Percentiles rank a stretch among this genome's conserved stretches.
Evolutionary conservation across 2,888 invertebrate genomes (phyloP).

Genomic region (Hoplodrina blanda): DNA sequence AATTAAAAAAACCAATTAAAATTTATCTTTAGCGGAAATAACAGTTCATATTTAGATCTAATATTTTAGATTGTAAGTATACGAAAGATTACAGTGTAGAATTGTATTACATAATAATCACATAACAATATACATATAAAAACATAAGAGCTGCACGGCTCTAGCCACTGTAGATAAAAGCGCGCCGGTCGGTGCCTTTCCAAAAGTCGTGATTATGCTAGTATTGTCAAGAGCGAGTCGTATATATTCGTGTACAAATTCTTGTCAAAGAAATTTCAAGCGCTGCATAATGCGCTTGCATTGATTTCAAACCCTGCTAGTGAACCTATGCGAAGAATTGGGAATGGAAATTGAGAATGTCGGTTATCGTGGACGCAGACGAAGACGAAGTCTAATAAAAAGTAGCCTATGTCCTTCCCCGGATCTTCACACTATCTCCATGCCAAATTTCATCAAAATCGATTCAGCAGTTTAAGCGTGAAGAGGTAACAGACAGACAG

Average conservation of each 20-base stretch:
- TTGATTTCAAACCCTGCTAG: not conserved
- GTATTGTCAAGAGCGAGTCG: slow-evolving; percentile 1
- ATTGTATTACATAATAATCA: slow-evolving; percentile 2
- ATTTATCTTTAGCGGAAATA: slow-evolving; percentile 13
- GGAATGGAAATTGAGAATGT: too few relatives aligned
- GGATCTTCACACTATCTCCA: too few relatives aligned
- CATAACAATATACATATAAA: not conserved
- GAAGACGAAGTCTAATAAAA: too few relatives aligned
- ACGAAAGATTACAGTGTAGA: not conserved
- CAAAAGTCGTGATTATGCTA: slow-evolving; percentile 1
- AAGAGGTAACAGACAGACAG: too few relatives aligned
- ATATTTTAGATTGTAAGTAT: slow-evolving; percentile 9
- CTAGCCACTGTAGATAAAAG: not conserved
- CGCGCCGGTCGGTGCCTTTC: not conserved
- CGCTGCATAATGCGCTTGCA: not conserved
- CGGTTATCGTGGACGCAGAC: too few relatives aligned
- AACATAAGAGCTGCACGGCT: not conserved
- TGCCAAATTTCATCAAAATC: too few relatives aligned
- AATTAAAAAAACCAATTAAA: not conserved
- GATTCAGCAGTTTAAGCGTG: too few relatives aligned
- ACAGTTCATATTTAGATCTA: not conserved
- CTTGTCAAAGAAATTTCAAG: too few relatives aligned
- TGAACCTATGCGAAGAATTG: too few relatives aligned
- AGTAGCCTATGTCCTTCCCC: too few relatives aligned
- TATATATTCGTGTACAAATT: not conserved